Evolutionary conservation across 2,113 vertebrate genomes (phyloP), one percentile per base, ranked within the genome.

Genomic region (Aptenodytes forsteri): DNA sequence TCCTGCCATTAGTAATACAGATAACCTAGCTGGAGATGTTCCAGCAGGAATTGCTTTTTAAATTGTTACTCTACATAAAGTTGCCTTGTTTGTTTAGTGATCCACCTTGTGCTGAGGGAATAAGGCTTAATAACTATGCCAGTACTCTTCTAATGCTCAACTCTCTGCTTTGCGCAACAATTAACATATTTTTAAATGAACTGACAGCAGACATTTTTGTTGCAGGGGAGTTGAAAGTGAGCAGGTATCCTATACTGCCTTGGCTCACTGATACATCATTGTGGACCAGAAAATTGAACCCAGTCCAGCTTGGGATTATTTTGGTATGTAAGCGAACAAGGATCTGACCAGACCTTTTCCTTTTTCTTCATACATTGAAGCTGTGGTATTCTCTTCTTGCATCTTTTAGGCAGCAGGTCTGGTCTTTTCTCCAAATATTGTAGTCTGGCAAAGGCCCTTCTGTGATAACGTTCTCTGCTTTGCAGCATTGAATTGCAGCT

Each of bases 231-330:
- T 97, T 97, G 91, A 96, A 94, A 97, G 97, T 97, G 97, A 97
- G 97, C 97, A 97, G 96, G 97, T 97, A 94, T 97, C 97, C 96
- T 97, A 96, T 97, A 91, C 97, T 94, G 94, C 96, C 94, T 97
- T 97, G 97, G 94, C 97, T 97, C 97, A 97, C 97, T 97, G 97
- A 97, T 95, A 96, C 97, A 96, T 91, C 97, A 97, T 97, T 97
- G 97, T 97, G 97, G 97, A 97, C 96, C 97, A 95, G 96, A 87
- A 97, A 97, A 93, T 95, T 97, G 93, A 97, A 96, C 93, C 93
- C 97, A 96, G 97, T 97, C 97, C 94, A 96, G 96, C 96, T 97
- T 97, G 97, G 97, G 96, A 97, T 94, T 96, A 93, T 95, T 97
- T 96, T 97, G 97, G 97, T 97, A 97, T 97, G 97, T 97, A 97